These are phyloP conservation scores for Clytia hemisphaerica DNA, from an alignment of 30 jellyfish, hydroid and myxozoan genomes.

Conservation along the genomic window DNA sequence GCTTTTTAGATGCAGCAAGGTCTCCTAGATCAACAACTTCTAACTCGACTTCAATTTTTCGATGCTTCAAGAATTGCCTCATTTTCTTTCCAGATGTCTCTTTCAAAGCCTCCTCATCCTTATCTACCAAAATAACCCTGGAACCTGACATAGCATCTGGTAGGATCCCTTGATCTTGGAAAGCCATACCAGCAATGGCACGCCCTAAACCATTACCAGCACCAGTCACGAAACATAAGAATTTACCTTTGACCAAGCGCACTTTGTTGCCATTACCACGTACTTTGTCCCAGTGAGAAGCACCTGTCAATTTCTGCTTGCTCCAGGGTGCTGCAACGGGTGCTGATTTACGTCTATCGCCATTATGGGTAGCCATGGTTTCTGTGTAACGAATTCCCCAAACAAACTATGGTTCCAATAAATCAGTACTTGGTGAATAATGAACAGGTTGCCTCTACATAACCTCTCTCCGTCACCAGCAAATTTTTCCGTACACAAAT, in stretches of 20 bases:
- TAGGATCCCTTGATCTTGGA: slow-evolving; percentile 36
- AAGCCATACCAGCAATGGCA: slow-evolving; percentile 22
- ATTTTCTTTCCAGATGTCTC: slow-evolving; percentile 32
- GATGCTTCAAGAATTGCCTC: slow-evolving; percentile 30
- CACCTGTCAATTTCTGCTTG: no score
- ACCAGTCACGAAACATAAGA: slow-evolving; percentile 18
- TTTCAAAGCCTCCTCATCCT: slow-evolving; percentile 14
- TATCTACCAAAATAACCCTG: slow-evolving; percentile 17
- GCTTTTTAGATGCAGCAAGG: slow-evolving; percentile 2
- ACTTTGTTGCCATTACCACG: no score
- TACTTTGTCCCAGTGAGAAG: no score
- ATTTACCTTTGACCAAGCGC: slow-evolving; percentile 17
- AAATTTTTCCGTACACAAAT: no score
- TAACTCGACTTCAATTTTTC: slow-evolving; percentile 27
- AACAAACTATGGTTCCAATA: no score
- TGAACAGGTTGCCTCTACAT: no score
- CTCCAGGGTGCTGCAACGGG: slow-evolving; percentile 5
- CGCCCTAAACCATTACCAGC: slow-evolving; percentile 35
- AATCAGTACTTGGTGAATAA: no score
- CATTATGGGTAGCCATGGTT: no score
- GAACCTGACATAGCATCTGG: slow-evolving; percentile 26
- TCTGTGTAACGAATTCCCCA: no score
- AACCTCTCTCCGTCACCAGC: no score
- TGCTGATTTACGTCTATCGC: slow-evolving; percentile 8
- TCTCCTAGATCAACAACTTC: not conserved